phyloP scores from a whole-genome alignment of 1,140 invertebrate genomes.

The Pseudobourletiella spinata region DNA sequence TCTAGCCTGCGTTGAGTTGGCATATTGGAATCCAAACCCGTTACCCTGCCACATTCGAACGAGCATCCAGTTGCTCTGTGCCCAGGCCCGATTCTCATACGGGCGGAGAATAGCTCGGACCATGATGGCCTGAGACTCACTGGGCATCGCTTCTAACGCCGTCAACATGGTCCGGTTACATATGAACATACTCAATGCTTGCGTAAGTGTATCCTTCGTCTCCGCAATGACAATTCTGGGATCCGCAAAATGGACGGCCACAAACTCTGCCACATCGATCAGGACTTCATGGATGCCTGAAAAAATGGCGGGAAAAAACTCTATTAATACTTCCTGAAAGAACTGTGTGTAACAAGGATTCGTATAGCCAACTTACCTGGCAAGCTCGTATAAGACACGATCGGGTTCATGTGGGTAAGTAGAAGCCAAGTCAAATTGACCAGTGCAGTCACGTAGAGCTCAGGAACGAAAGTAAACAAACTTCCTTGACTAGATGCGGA shows the following conservation, averaged over 20 bases:
- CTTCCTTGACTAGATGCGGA: conserved; percentile 51
- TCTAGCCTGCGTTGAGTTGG: conserved; percentile 44
- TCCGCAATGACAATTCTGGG: conserved; percentile 63
- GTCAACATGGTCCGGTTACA: conserved; percentile 51
- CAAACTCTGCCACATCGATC: conserved; percentile 57
- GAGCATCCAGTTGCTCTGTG: conserved; percentile 75
- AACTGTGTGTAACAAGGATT: no score
- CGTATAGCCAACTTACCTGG: conserved; percentile 40
- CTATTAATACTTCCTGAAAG: neutral
- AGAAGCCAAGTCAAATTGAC: conserved; percentile 55
- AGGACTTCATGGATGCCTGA: conserved; percentile 47
- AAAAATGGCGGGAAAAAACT: conserved; percentile 36
- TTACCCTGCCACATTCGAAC: conserved; percentile 74
- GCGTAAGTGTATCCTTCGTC: conserved; percentile 63
- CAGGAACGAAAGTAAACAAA: conserved; percentile 69
- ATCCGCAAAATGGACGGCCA: conserved; percentile 66
- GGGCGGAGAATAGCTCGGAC: conserved; percentile 42
- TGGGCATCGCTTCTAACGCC: conserved; percentile 53
- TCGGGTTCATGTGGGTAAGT: conserved; percentile 55
- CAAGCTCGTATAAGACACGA: conserved; percentile 49
- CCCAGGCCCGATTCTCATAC: conserved; percentile 75
- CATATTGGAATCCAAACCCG: conserved; percentile 71
- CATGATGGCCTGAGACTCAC: conserved; percentile 42
- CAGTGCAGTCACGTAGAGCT: conserved; percentile 66
- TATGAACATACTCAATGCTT: conserved; percentile 63